Evolutionary conservation across 2,797 vertebrate genomes (phyloP).

Genomic region (Helarctos malayanus): DNA sequence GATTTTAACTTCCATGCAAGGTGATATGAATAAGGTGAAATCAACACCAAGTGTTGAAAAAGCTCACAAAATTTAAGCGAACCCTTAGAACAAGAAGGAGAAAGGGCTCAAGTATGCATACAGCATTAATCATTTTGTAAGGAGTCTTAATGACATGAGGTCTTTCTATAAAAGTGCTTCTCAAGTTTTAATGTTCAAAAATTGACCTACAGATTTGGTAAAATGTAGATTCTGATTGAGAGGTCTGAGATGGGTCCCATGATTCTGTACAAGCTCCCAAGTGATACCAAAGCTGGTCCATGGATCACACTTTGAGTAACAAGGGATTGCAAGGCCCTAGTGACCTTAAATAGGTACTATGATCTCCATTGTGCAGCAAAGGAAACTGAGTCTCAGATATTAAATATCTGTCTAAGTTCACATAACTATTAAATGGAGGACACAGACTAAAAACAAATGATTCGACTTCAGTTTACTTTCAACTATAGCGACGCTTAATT

Average conservation of each 20-base stretch:
- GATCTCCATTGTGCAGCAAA: neutral
- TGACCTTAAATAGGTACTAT: neutral
- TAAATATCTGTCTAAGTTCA: neutral
- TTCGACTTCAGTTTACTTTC: constrained; percentile 28
- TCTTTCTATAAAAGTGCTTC: neutral
- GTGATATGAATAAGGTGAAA: neutral
- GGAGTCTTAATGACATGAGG: neutral
- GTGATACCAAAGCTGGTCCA: neutral
- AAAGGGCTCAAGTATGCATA: neutral
- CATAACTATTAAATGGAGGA: neutral
- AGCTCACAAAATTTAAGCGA: neutral
- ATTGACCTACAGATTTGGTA: neutral
- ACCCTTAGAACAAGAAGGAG: neutral
- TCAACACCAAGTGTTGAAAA: neutral
- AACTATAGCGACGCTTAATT: neutral
- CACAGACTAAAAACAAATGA: neutral
- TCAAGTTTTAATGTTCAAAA: neutral
- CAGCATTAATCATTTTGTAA: neutral
- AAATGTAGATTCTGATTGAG: constrained; percentile 28
- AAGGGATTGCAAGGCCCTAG: neutral
- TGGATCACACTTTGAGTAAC: neutral
- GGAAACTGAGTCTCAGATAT: neutral
- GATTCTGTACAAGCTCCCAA: neutral
- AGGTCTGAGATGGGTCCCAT: neutral
- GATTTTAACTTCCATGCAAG: neutral